A percentile compares a stretch with the other conserved stretches of the same genome.
Conservation (phyloP, 2,113 vertebrate genomes). For the Ctenodactylus gundi region DNA sequence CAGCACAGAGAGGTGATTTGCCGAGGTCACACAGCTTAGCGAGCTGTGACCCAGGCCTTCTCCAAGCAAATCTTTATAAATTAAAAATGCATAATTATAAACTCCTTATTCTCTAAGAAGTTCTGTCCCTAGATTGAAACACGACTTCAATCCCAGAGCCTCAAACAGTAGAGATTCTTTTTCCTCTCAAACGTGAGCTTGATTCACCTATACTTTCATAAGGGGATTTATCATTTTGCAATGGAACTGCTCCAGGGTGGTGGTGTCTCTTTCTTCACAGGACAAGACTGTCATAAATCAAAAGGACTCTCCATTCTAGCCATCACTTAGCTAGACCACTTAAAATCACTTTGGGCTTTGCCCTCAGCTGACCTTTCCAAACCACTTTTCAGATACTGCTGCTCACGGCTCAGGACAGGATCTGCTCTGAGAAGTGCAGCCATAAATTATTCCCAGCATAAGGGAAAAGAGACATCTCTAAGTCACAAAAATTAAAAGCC, state of each 20-base stretch:
- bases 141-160: not conserved
- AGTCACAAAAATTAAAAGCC: not conserved
- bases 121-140: not conserved
- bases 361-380: not conserved
- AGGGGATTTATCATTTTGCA: slow-evolving; percentile 82
- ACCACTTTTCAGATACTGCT: not conserved
- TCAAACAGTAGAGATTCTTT: not conserved
- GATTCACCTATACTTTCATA: slow-evolving; percentile 70
- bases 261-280: slow-evolving; percentile 78
- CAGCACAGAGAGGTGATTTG: slow-evolving; percentile 26
- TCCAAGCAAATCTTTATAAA: not conserved
- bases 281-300: slow-evolving; percentile 82
- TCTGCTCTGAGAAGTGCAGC: slow-evolving; percentile 56
- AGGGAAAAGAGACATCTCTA: not conserved
- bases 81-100: not conserved
- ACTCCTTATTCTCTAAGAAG: not conserved
- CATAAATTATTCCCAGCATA: slow-evolving; percentile 15
- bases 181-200: slow-evolving; percentile 72
- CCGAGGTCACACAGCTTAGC: slow-evolving; percentile 34
- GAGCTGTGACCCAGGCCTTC: not conserved
- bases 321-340: slow-evolving; percentile 78
- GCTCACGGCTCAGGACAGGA: not conserved
- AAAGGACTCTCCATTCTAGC: slow-evolving; percentile 79
- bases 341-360: slow-evolving; percentile 79
- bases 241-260: slow-evolving; percentile 80